Percentiles rank a stretch among this genome's conserved stretches.
These are phyloP conservation scores for Cichladusa arquata DNA, from an alignment of 2,113 vertebrate species.

Conservation along the genomic window DNA sequence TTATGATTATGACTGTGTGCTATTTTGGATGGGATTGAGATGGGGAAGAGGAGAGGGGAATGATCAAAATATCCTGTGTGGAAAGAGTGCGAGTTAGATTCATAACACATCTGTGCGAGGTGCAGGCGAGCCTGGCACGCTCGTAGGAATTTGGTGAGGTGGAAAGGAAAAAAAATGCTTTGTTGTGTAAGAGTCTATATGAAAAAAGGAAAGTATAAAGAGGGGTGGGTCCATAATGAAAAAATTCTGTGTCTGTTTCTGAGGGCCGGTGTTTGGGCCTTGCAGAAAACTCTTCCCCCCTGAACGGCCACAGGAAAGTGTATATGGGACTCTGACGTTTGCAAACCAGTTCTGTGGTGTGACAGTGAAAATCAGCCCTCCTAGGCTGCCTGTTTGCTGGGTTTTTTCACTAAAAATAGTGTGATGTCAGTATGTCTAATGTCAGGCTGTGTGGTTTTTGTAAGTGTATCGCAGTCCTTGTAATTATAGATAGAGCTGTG, in stretches of 20 bases:
- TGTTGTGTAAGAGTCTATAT: neutral
- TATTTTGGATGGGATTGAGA: neutral
- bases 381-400: fast-evolving
- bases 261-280: neutral
- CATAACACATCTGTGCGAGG: constrained; percentile 62
- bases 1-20: neutral
- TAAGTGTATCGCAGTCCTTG: fast-evolving
- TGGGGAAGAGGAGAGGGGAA: neutral
- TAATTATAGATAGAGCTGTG: neutral
- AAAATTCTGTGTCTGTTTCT: neutral
- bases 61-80: constrained; percentile 24
- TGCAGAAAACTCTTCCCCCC: neutral
- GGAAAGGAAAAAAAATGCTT: neutral
- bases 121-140: constrained; percentile 21
- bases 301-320: neutral
- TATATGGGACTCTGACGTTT: neutral
- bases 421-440: neutral
- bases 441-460: neutral
- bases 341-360: neutral
- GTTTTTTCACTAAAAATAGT: neutral
- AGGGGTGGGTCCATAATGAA: neutral
- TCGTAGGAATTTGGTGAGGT: constrained; percentile 46
- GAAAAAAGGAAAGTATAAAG: neutral
- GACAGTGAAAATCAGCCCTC: neutral
- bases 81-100: constrained; percentile 63